Percentiles rank a stretch among this genome's conserved stretches.
Conservation (phyloP, 2,888 invertebrate species). For the Drosophila stalkeri region DNA sequence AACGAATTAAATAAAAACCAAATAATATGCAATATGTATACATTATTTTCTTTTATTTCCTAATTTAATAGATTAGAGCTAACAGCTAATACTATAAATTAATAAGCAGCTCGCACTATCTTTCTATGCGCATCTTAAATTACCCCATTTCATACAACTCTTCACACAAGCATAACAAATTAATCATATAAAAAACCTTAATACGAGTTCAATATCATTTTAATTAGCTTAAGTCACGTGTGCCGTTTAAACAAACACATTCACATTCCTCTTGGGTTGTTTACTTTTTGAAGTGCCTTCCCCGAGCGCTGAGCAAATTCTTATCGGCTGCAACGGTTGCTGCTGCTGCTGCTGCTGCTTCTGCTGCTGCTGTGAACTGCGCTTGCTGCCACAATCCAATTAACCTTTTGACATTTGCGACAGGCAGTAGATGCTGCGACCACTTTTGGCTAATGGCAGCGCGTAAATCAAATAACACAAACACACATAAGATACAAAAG, state of each 20-base stretch:
- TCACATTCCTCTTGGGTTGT: conserved; percentile 39
- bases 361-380: conserved; percentile 7
- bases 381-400: conserved; percentile 74
- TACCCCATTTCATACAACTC: neutral
- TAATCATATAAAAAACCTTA: too few species aligned
- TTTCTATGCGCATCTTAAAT: neutral
- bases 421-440: conserved; percentile 45
- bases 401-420: conserved; percentile 76
- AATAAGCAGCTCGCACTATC: neutral
- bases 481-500: conserved; percentile 9
- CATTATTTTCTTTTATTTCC: too few species aligned
- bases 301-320: conserved; percentile 20
- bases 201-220: conserved; percentile 11
- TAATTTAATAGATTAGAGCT: too few species aligned
- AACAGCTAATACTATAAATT: too few species aligned
- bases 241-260: conserved; percentile 15
- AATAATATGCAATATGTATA: too few species aligned
- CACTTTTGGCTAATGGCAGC: conserved; percentile 70
- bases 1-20: too few species aligned
- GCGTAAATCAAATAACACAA: conserved; percentile 67
- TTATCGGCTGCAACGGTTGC: conserved; percentile 22
- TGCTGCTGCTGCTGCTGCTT: conserved; percentile 1
- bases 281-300: conserved; percentile 9
- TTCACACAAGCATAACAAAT: neutral
- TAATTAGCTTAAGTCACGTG: conserved; percentile 2